Evolutionary conservation across 2,113 vertebrate genomes (phyloP).

Genomic region (Thamnaconus septentrionalis): DNA sequence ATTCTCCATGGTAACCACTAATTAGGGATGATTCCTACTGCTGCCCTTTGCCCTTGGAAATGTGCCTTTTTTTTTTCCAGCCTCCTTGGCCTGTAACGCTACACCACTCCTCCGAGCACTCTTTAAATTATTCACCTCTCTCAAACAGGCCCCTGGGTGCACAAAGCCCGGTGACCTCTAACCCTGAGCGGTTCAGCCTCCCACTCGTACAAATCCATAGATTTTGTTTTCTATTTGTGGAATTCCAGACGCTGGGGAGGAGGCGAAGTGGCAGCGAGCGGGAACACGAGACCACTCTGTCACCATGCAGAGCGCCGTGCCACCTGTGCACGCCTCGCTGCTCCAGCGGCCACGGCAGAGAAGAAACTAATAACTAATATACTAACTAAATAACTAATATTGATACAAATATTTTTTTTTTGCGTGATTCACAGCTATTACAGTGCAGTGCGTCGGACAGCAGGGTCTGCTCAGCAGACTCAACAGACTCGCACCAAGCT

Average conservation of each 20-base stretch:
- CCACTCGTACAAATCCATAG: constrained; percentile 48
- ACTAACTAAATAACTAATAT: neutral
- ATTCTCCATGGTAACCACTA: constrained; percentile 60
- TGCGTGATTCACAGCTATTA: neutral
- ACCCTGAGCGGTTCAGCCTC: constrained; percentile 30
- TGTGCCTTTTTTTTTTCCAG: constrained; percentile 56
- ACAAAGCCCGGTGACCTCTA: constrained; percentile 59
- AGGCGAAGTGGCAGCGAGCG: constrained; percentile 4
- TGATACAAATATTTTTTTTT: neutral
- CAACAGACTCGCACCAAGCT: no score
- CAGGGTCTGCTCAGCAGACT: no score
- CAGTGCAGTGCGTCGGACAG: neutral
- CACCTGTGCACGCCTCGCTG: neutral
- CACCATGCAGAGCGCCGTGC: neutral
- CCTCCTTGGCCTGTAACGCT: constrained; percentile 52
- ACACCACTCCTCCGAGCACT: constrained; percentile 49
- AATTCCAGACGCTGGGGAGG: constrained; percentile 27
- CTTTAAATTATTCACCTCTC: constrained; percentile 71
- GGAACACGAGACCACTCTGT: constrained; percentile 1
- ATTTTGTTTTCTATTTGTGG: constrained; percentile 56
- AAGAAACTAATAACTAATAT: no score
- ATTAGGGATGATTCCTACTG: constrained; percentile 66
- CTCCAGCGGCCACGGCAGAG: no score
- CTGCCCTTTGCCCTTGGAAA: constrained; percentile 68
- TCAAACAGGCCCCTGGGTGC: constrained; percentile 57